Conservation (phyloP, 2,113 vertebrate species). For the Xyrauchen texanus region DNA sequence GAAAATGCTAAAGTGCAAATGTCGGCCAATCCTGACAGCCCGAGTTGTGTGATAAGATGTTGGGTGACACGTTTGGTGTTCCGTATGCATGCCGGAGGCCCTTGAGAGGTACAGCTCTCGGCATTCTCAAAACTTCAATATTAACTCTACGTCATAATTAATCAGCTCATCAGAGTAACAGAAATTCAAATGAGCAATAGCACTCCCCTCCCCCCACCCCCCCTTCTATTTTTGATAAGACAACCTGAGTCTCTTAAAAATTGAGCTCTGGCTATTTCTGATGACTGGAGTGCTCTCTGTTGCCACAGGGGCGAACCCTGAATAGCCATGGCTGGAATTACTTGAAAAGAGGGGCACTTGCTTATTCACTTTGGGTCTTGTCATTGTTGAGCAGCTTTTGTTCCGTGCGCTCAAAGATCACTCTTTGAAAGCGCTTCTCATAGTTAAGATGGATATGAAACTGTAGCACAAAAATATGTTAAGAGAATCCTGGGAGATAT, state of each 20-base stretch:
- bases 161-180: slow-evolving; percentile 70
- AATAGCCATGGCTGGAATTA: slow-evolving; percentile 78
- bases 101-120: slow-evolving; percentile 59
- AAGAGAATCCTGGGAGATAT: slow-evolving; percentile 45
- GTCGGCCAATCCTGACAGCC: slow-evolving; percentile 58
- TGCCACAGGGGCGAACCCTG: slow-evolving; percentile 81
- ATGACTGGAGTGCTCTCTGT: slow-evolving; percentile 72
- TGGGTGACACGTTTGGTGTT: slow-evolving; percentile 69
- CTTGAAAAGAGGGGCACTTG: slow-evolving; percentile 73
- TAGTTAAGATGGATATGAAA: slow-evolving; percentile 69
- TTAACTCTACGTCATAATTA: slow-evolving; percentile 69
- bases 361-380: slow-evolving; percentile 75
- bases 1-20: slow-evolving; percentile 61
- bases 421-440: slow-evolving; percentile 62
- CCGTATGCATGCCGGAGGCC: slow-evolving; percentile 54
- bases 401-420: slow-evolving; percentile 72
- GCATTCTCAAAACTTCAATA: slow-evolving; percentile 73
- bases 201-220: background rate
- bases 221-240: slow-evolving; percentile 67
- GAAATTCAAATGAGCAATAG: slow-evolving; percentile 74
- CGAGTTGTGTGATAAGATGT: slow-evolving; percentile 66
- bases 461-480: slow-evolving; percentile 38
- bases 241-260: slow-evolving; percentile 79
- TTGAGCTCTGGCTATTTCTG: slow-evolving; percentile 82
- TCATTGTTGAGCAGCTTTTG: slow-evolving; percentile 78